Percentiles rank a stretch among this genome's conserved stretches.
Evolutionary conservation across 2,113 vertebrate species (phyloP).

Genomic region (Henicopernis longicauda): DNA sequence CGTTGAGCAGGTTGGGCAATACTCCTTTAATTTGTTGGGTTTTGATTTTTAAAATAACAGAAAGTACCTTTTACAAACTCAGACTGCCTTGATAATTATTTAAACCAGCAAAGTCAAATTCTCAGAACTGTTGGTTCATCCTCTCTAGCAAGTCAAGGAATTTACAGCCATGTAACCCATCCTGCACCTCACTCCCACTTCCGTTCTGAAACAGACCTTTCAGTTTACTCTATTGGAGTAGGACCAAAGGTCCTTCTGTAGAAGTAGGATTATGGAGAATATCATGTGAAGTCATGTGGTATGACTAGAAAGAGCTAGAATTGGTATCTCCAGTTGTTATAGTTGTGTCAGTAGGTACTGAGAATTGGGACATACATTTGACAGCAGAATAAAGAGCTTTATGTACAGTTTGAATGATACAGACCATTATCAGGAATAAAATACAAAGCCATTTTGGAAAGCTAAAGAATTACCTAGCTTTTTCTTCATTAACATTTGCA

Average conservation of each 20-base stretch:
- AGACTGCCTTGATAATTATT: background rate
- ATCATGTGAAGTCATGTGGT: background rate
- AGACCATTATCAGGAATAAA: background rate
- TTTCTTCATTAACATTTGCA: background rate
- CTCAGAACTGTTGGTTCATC: background rate
- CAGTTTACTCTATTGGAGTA: background rate
- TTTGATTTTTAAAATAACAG: background rate
- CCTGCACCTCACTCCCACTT: background rate
- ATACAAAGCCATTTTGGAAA: background rate
- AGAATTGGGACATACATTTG: background rate
- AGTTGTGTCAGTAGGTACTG: background rate
- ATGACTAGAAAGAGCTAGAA: background rate
- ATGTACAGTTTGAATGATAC: background rate
- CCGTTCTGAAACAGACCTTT: background rate
- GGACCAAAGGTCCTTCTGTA: background rate
- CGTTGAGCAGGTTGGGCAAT: background rate
- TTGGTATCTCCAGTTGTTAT: fast-evolving
- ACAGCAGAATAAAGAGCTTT: background rate
- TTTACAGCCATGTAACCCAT: background rate
- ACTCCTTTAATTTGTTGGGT: background rate
- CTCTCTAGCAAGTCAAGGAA: background rate
- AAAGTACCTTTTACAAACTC: background rate
- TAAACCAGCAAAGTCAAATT: background rate
- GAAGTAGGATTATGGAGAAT: background rate
- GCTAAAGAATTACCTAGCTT: background rate